These are phyloP conservation scores for Andinoacara biseriatus DNA, from an alignment of 2,113 vertebrate genomes.

Conservation along the genomic window DNA sequence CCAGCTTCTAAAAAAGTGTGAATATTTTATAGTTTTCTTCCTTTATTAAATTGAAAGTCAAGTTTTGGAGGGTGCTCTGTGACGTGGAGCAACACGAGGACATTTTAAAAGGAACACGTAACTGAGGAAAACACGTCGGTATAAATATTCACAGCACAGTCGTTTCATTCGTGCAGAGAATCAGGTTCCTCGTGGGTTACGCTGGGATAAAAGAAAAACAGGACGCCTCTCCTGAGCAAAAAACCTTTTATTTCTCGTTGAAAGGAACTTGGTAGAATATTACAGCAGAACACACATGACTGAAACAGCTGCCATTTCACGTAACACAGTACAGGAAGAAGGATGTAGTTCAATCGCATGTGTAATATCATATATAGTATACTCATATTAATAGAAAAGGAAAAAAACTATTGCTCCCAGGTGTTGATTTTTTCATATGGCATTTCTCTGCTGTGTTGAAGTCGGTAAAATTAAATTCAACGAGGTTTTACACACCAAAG, in stretches of 20 bases:
- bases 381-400: conserved; percentile 75
- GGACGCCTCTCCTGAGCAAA: conserved; percentile 77
- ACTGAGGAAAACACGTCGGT: too few relatives aligned
- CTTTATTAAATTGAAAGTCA: neutral
- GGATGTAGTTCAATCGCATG: conserved; percentile 79
- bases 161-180: too few relatives aligned
- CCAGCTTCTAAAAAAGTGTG: neutral
- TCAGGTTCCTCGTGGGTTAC: too few relatives aligned
- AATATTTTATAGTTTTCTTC: neutral
- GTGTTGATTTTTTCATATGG: conserved; percentile 68
- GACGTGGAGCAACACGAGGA: neutral
- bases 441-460: conserved; percentile 75
- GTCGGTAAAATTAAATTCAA: conserved; percentile 67
- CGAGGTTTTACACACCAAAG: conserved; percentile 68
- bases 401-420: conserved; percentile 81
- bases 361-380: conserved; percentile 72
- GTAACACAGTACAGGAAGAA: conserved; percentile 83
- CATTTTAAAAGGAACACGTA: neutral
- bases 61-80: rapidly evolving
- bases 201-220: neutral
- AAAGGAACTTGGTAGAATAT: conserved; percentile 81
- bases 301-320: conserved; percentile 87
- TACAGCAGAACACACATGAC: conserved; percentile 85
- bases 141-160: too few relatives aligned
- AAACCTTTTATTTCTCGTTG: conserved; percentile 78